A percentile compares a stretch with the other conserved stretches of the same genome.
Conservation (phyloP, 2,888 invertebrate genomes). For the Horisme vitalbata region DNA sequence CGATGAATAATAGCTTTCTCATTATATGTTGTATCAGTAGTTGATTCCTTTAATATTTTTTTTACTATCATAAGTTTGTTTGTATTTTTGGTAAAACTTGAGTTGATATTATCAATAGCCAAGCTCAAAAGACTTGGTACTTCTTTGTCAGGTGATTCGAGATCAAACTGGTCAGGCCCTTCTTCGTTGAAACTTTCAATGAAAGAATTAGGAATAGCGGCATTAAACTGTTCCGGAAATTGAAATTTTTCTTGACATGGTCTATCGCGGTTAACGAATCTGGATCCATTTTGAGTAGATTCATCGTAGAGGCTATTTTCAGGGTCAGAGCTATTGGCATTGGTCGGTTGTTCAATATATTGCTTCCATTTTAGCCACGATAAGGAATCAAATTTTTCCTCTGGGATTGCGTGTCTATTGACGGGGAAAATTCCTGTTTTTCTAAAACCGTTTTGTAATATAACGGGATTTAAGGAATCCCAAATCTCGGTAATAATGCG, state of each 20-base stretch:
- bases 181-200: constrained; percentile 13
- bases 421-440: neutral
- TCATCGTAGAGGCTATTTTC: neutral
- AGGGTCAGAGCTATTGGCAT: neutral
- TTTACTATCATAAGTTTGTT: no score
- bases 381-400: constrained; percentile 6
- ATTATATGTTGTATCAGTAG: no score
- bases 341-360: neutral
- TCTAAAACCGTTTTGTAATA: neutral
- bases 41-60: no score
- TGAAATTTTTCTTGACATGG: no score
- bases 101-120: neutral
- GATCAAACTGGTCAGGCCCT: neutral
- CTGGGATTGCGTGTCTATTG: neutral
- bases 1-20: no score
- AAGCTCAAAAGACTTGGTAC: neutral
- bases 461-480: neutral
- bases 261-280: neutral
- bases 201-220: constrained; percentile 11
- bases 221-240: constrained; percentile 7
- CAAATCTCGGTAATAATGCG: constrained; percentile 2
- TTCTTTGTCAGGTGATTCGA: constrained; percentile 2
- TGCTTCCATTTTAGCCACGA: neutral
- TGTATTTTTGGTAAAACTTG: neutral
- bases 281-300: neutral